Evolutionary conservation across 2,113 vertebrate genomes (phyloP), one percentile per base, ranked within the genome.

Genomic region (Solenodon paradoxus): DNA sequence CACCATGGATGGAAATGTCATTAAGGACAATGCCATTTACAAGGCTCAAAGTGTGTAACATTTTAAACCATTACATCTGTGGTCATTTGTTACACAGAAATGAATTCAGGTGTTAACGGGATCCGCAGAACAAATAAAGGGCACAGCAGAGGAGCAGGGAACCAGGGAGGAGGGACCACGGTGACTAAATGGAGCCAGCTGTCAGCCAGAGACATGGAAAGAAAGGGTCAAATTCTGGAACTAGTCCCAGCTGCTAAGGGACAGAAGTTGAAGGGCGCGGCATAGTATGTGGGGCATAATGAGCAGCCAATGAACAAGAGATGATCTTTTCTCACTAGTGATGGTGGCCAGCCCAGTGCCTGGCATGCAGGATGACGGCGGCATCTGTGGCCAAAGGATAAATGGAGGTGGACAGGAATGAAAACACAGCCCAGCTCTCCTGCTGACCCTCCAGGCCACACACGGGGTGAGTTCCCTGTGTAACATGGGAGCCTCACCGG

Each of bases 201-300:
- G 17, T 45, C 55, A 42, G 45, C 66, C 12, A n/a, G 3, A 28
- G 15, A 11, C 7, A 20, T 26, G 57, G 42, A 28, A 13, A 12
- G 57, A 42, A 28, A 15, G 1, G 47, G 57, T 11, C 69, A 45
- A 61, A 30, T 32, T 81, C 64, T 10, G 1, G 40, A 71, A n/a
- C 35, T 10, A 26, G 7, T 49, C 3, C 32, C 40, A 61, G 53
- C 10, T 16, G 77, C 7, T 4, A 57, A n/a, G 30, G 49, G 38
- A 53, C 45, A 19, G 35, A 20, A 57, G 35, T 6, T 42, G 20
- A 66, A 69, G 49, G 28, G 3, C 32, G 5, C 4, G 45, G 49
- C 49, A 4, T 0, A 2, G 30, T 2, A 13, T 6, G 9, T 30
- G 38, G 16, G 32, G 35, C 38, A 15, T 3, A 59, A 42, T 13